These are phyloP conservation scores for Dicrostonyx torquatus DNA, from an alignment of 2,797 vertebrate genomes.

Conservation along the genomic window DNA sequence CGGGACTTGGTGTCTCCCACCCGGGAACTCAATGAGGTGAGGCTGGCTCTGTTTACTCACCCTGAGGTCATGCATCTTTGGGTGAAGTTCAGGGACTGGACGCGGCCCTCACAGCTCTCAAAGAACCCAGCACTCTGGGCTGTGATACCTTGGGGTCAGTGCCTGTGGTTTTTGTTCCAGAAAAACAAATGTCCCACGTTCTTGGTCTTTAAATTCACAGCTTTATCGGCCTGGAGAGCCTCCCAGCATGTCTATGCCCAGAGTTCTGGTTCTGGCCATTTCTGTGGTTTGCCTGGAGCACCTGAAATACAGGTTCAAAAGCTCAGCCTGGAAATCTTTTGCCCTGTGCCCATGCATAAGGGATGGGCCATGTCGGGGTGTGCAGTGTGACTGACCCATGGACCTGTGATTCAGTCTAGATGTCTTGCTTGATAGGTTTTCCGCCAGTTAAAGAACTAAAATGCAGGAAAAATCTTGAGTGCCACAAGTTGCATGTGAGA, in stretches of 20 bases:
- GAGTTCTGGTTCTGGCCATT: neutral
- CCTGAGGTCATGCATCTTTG: neutral
- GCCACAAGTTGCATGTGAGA: neutral
- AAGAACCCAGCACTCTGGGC: neutral
- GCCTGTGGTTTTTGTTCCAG: neutral
- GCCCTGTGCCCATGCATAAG: fast-evolving
- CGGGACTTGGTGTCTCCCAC: fast-evolving
- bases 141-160: neutral
- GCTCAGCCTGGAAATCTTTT: neutral
- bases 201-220: neutral
- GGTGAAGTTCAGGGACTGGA: neutral
- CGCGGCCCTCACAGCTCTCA: fast-evolving
- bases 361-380: fast-evolving
- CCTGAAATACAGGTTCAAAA: fast-evolving
- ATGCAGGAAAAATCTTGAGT: neutral
- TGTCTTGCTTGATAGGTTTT: neutral
- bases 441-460: neutral
- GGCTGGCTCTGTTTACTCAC: neutral
- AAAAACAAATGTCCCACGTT: neutral
- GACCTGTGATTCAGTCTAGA: too few relatives aligned
- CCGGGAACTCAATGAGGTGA: fast-evolving
- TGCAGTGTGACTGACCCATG: neutral
- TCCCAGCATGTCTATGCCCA: neutral
- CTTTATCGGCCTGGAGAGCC: neutral
- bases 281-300: fast-evolving